A percentile compares a stretch with the other conserved stretches of the same genome.
These are phyloP conservation scores for honey bee (Apis mellifera) DNA, from an alignment of 1,140 invertebrate genomes.

Conservation along the genomic window DNA sequence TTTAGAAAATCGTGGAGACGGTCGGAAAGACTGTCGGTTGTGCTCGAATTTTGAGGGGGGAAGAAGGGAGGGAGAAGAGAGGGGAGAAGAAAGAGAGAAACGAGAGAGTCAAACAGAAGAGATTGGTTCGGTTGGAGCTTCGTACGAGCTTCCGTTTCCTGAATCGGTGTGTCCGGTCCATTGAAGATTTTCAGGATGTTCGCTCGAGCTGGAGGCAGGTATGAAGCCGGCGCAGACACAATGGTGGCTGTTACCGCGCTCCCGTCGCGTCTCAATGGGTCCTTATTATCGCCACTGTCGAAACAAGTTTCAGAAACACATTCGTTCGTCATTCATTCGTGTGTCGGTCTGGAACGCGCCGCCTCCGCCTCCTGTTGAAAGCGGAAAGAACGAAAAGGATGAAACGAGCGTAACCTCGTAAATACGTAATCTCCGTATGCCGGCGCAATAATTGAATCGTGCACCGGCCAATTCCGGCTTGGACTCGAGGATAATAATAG, in stretches of 20 bases:
- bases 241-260: conserved; percentile 61
- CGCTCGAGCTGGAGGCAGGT: conserved; percentile 68
- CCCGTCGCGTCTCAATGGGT: conserved; percentile 61
- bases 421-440: conserved; percentile 57
- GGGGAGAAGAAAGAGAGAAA: not conserved
- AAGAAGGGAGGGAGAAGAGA: not conserved
- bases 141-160: conserved; percentile 5
- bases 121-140: not conserved
- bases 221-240: conserved; percentile 63
- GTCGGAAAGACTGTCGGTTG: not conserved
- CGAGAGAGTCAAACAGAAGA: conserved; percentile 42
- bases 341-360: conserved; percentile 10
- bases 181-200: conserved; percentile 73
- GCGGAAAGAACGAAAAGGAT: conserved; percentile 39
- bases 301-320: conserved; percentile 68
- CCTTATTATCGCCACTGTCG: conserved; percentile 73
- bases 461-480: not conserved
- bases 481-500: conserved; percentile 11
- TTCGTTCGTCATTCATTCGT: conserved; percentile 65
- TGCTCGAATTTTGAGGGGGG: not conserved
- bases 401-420: conserved; percentile 53
- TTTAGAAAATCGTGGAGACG: not conserved
- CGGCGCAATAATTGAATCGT: conserved; percentile 57
- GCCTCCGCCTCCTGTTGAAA: conserved; percentile 9
- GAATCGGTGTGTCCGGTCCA: conserved; percentile 45